These are phyloP conservation scores for Heteromormyrus szaboi DNA, from an alignment of 2,797 vertebrate species.

Conservation along the genomic window DNA sequence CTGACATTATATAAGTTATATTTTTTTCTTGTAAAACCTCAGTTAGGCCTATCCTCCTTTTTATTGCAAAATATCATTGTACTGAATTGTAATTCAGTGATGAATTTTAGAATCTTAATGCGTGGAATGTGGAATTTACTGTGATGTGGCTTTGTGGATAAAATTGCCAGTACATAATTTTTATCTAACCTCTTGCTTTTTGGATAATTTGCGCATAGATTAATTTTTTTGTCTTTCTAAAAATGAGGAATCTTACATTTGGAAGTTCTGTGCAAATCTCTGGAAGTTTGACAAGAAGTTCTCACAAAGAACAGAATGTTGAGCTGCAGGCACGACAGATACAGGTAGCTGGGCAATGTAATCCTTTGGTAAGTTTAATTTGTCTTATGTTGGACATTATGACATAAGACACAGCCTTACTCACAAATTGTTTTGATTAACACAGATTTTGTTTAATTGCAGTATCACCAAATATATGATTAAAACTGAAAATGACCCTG, in stretches of 20 bases:
- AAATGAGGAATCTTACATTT: constrained; percentile 70
- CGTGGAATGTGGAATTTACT: background rate
- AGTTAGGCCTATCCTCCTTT: background rate
- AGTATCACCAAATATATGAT: background rate
- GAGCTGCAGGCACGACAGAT: constrained; percentile 79
- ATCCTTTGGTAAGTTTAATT: constrained; percentile 61
- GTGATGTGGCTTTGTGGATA: background rate
- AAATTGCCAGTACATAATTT: background rate
- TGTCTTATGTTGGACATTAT: background rate
- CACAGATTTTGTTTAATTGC: background rate
- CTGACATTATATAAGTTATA: background rate
- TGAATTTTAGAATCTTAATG: background rate
- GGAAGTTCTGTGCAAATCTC: constrained; percentile 82
- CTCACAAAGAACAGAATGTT: constrained; percentile 66
- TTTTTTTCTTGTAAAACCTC: background rate
- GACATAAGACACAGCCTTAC: background rate
- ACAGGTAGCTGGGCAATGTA: constrained; percentile 72
- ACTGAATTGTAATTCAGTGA: background rate
- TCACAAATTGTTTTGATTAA: background rate
- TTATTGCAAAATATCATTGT: background rate
- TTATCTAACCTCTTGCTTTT: background rate
- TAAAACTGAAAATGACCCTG: background rate
- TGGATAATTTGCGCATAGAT: background rate
- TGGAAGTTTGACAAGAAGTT: constrained; percentile 76
- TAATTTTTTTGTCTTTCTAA: background rate